phyloP scores from a whole-genome alignment of 2,113 vertebrate species.

The Leptocoma aspasia region DNA sequence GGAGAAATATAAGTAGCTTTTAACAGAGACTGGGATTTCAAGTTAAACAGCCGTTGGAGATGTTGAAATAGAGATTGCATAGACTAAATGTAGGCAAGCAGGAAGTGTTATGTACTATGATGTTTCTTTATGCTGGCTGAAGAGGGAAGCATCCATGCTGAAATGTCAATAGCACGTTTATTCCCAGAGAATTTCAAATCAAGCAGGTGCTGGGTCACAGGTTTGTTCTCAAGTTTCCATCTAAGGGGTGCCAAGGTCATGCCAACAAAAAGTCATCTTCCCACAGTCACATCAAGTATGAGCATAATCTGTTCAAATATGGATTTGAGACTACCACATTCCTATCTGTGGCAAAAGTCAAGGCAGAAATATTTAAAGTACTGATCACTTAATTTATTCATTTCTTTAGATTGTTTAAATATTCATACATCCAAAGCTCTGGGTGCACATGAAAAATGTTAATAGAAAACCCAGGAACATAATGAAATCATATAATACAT shows the following conservation, averaged over 20 bases:
- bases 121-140: background rate
- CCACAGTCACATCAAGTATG: background rate
- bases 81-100: background rate
- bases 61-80: background rate
- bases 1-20: background rate
- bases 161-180: background rate
- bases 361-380: background rate
- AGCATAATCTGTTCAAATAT: background rate
- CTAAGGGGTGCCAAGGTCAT: background rate
- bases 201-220: background rate
- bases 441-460: background rate
- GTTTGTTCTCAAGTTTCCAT: background rate
- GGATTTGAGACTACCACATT: background rate
- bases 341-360: background rate
- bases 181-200: background rate
- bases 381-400: background rate
- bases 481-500: background rate
- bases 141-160: background rate
- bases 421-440: background rate
- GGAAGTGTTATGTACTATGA: rapidly evolving
- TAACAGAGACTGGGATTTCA: background rate
- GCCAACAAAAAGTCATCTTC: background rate
- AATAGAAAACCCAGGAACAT: background rate
- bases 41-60: background rate
- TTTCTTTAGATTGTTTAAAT: conserved; percentile 5